Conservation (phyloP, 2,113 vertebrate genomes). For the Redunca redunca region DNA sequence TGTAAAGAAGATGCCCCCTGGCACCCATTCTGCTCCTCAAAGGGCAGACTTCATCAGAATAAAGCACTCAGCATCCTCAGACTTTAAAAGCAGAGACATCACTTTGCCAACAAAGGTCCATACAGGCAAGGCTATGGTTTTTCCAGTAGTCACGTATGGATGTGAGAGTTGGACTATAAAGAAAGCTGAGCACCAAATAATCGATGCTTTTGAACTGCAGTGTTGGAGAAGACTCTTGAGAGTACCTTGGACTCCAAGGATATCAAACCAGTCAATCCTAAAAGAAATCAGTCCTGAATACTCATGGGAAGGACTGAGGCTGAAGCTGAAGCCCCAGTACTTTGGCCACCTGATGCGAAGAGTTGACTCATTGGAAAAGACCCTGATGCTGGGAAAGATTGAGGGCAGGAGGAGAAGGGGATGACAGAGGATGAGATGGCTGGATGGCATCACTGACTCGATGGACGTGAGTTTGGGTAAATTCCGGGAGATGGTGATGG, state of each 20-base stretch:
- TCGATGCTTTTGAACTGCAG: neutral
- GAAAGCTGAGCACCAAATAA: accelerated
- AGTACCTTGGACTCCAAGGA: neutral
- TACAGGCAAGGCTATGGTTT: neutral
- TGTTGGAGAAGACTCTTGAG: neutral
- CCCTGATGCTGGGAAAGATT: neutral
- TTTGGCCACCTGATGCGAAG: accelerated
- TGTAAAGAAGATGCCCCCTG: accelerated
- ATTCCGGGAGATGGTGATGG: accelerated
- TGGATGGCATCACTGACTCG: accelerated
- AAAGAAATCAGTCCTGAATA: accelerated
- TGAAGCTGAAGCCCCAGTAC: neutral
- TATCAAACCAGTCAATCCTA: accelerated
- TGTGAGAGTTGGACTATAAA: accelerated
- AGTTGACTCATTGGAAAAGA: neutral
- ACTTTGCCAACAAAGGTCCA: neutral
- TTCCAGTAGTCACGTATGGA: neutral
- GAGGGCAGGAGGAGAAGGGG: neutral
- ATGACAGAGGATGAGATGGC: neutral
- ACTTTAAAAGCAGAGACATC: neutral
- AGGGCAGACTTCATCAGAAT: neutral
- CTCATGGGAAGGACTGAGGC: neutral
- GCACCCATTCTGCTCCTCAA: accelerated
- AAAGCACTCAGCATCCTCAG: neutral
- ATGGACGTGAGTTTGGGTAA: accelerated